Evolutionary conservation across 1,140 invertebrate species (phyloP), one percentile per base, ranked within the genome.

Genomic region (Metaphire vulgaris): DNA sequence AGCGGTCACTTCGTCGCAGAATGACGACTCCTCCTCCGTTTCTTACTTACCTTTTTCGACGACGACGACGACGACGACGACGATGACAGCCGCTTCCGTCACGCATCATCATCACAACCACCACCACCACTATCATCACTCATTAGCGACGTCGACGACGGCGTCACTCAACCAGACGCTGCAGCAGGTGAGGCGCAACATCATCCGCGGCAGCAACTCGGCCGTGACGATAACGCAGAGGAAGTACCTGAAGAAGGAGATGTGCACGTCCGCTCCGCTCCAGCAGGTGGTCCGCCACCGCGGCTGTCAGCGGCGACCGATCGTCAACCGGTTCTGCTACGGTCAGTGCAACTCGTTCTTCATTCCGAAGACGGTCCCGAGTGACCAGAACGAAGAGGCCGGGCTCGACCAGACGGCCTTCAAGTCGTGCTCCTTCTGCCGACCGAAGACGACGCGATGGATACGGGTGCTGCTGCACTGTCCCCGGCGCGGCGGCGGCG

Each of bases 291-390:
- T 92, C 31, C 85, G 88, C 56, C 89, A 90, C 81, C 86, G 88
- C 15, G 90, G 90, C 0, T 92, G 91, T 82, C 81, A 89, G 30
- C 85, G 89, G 16, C 84, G 88, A 70, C 89, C 88, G 6, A 87
- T 92, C 65, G 87, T 90, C 72, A 91, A 91, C 82, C 87, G 89
- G 74, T 91, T 91, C 83, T 92, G 91, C 85, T 92, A 91, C 82
- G 91, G 91, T 15, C 90, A 91, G 85, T 92, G 91, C 82, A 91
- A 91, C 82, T 91, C 90, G 72, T 92, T 92, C 84, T 92, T 89
- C 85, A 91, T 92, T 77, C 90, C 90, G 26, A 81, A 81, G 69
- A 80, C 81, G 14, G 77, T 80, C 0, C 81, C 79, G 29, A 28
- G 33, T 21, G 78, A 80, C 66, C 80, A 77, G 28, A 78, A 79